Evolutionary conservation across 2,797 vertebrate species (phyloP).

Genomic region (Halcyon chelicuti): DNA sequence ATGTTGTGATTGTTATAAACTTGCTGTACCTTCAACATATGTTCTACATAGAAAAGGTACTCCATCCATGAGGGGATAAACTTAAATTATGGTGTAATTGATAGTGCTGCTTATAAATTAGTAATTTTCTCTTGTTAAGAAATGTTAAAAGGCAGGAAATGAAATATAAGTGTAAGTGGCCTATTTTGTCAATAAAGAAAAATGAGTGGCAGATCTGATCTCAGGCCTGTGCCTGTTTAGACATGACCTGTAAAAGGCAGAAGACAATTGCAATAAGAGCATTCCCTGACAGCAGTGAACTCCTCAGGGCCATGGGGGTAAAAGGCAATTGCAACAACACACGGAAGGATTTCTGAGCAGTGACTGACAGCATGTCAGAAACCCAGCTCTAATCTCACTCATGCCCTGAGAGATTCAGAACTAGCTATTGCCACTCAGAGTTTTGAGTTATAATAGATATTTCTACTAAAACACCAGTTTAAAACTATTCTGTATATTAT

Average conservation of each 20-base stretch:
- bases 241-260: not conserved
- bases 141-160: not conserved
- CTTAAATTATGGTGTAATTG: not conserved
- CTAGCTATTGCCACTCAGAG: not conserved
- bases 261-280: not conserved
- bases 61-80: not conserved
- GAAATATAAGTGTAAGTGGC: not conserved
- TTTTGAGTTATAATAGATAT: not conserved
- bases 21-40: not conserved
- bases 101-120: not conserved
- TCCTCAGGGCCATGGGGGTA: rapidly evolving
- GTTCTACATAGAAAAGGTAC: not conserved
- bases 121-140: not conserved
- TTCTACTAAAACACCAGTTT: not conserved
- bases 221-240: not conserved
- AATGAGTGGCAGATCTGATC: not conserved
- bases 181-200: not conserved
- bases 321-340: not conserved
- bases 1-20: not conserved
- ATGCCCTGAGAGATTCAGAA: not conserved
- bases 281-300: not conserved
- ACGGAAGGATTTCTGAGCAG: not conserved
- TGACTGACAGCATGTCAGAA: not conserved
- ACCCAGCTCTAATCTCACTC: not conserved
- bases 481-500: not conserved